These are phyloP conservation scores for Apodemia zela DNA, from an alignment of 2,888 invertebrate genomes.

Conservation along the genomic window DNA sequence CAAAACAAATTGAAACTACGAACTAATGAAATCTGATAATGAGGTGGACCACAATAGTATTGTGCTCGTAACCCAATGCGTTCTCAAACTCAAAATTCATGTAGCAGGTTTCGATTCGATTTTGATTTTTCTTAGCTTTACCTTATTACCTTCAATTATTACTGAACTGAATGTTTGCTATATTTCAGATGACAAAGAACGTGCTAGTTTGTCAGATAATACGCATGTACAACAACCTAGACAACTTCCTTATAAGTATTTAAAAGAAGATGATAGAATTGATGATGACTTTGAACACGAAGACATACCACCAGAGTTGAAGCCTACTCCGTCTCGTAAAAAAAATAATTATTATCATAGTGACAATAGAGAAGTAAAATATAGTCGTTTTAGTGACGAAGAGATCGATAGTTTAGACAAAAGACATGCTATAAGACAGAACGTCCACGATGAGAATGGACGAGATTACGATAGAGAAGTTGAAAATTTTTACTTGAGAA, in stretches of 20 bases:
- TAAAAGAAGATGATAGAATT: constrained; percentile 3
- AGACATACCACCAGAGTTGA: neutral
- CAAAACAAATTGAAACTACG: too few relatives aligned
- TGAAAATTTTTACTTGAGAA: constrained; percentile 32
- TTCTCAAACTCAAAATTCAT: too few relatives aligned
- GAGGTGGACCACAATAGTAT: too few relatives aligned
- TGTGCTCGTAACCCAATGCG: too few relatives aligned
- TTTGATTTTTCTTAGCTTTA: neutral
- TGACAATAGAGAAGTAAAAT: neutral
- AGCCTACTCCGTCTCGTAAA: neutral
- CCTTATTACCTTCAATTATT: neutral
- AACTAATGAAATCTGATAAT: too few relatives aligned
- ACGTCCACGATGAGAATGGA: constrained; percentile 23
- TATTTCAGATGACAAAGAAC: constrained; percentile 17
- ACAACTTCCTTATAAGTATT: neutral
- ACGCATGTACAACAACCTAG: neutral
- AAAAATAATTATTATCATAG: neutral
- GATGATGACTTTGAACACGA: constrained; percentile 33
- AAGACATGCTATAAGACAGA: constrained; percentile 29
- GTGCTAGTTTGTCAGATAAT: neutral
- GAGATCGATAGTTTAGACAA: neutral
- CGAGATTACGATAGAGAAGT: constrained; percentile 37
- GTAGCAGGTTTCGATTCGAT: neutral
- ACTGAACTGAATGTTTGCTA: neutral
- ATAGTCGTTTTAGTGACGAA: constrained; percentile 5